phyloP scores from a whole-genome alignment of 2,113 vertebrate species.

The Ardeotis arabs region DNA sequence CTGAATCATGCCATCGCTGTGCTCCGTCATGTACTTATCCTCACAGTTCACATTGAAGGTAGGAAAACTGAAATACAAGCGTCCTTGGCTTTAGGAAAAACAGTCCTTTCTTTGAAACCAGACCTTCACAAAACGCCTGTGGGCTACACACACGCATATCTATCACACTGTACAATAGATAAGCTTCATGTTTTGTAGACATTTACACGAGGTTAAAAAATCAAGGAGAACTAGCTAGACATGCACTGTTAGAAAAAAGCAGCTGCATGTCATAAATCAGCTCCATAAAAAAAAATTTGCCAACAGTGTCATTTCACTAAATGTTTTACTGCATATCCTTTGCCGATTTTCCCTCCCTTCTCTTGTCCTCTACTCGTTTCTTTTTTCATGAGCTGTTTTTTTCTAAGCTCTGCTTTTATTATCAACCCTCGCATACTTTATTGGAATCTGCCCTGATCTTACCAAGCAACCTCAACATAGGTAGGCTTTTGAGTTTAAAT shows the following conservation, averaged over 20 bases:
- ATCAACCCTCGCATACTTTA: background rate
- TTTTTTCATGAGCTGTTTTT: background rate
- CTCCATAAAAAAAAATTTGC: background rate
- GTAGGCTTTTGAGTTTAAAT: background rate
- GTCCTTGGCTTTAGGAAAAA: background rate
- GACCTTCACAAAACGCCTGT: background rate
- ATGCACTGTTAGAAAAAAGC: background rate
- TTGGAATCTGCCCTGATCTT: background rate
- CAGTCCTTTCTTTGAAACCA: background rate
- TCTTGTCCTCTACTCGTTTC: background rate
- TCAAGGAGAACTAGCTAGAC: slow-evolving; percentile 18
- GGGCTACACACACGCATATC: background rate
- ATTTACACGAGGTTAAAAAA: background rate
- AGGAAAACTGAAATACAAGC: background rate
- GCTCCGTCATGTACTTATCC: background rate
- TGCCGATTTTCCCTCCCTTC: background rate
- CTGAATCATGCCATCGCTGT: background rate
- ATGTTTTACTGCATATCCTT: background rate
- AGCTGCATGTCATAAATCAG: slow-evolving; percentile 44
- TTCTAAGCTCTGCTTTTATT: background rate
- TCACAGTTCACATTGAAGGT: background rate
- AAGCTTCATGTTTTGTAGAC: slow-evolving; percentile 12
- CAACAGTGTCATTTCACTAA: background rate
- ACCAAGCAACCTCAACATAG: background rate
- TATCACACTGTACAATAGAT: background rate